Percentiles rank a stretch among this genome's conserved stretches.
These are phyloP conservation scores for Sprattus sprattus DNA, from an alignment of 2,113 vertebrate genomes.

Conservation along the genomic window DNA sequence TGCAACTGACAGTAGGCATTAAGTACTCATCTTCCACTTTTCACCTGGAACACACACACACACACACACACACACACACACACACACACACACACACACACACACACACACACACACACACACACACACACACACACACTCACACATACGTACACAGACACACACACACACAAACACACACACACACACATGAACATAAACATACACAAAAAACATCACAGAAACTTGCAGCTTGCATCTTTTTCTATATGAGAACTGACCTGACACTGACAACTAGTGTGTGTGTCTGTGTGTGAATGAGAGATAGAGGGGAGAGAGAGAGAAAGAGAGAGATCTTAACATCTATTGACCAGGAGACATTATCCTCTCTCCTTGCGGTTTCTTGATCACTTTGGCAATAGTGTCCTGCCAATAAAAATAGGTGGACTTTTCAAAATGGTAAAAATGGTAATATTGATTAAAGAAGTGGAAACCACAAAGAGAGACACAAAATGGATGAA, in stretches of 20 bases:
- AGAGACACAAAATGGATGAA: background rate
- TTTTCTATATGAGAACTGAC: too few species aligned
- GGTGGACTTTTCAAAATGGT: background rate
- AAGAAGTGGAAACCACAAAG: background rate
- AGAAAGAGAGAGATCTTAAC: background rate
- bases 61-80: constrained; percentile 19
- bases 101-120: background rate
- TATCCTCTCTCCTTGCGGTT: background rate
- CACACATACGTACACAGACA: too few species aligned
- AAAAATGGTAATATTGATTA: background rate
- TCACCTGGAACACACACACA: background rate
- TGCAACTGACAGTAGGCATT: too few species aligned
- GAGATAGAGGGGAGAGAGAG: background rate
- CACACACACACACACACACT: too few species aligned
- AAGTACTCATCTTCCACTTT: background rate
- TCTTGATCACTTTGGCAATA: background rate
- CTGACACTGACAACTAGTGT: too few species aligned
- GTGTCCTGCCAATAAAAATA: background rate
- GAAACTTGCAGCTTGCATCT: too few species aligned
- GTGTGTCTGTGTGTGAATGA: too few species aligned
- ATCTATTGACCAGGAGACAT: background rate
- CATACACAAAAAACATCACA: background rate
- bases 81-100: constrained; percentile 19
- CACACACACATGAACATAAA: background rate
- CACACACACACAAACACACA: too few species aligned